Evolutionary conservation across 2,888 invertebrate species (phyloP), one percentile per base, ranked within the genome.

Genomic region (Eilema sororculum): DNA sequence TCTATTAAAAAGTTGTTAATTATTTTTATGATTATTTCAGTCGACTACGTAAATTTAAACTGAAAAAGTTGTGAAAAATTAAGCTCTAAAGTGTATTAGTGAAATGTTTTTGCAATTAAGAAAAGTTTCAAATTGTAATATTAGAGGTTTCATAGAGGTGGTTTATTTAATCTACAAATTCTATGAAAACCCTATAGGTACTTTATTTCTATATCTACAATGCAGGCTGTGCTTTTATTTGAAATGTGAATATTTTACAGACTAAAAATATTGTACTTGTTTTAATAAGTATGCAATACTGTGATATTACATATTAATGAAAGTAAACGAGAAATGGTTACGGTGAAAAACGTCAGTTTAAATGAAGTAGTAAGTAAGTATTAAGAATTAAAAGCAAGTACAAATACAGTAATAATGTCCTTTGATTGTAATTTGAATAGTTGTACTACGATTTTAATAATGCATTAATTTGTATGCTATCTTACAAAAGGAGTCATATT

Each of bases 1-100:
- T 73, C 72, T 60, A 71, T 68, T 58, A 67, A 70, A 73, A 68
- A 12, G 41, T 13, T 4, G 13, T n/a, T 13, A 28, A 30, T 25
- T 41, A 20, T 41, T 61, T 13, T 28, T 5, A 63, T 46, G 22
- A 24, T 13, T 33, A 1, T 58, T 22, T 28, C 28, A 58, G 16
- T 16, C 6, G 12, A 28, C 58, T 25, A 28, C 6, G 13, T 60
- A 30, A 63, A 20, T 20, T 24, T 25, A 24, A 63, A 37, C 16
- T 13, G 24, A 30, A 63, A 24, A 25, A 46, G 16, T 2, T 24
- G 52, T 52, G 9, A 52, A n/a, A 52, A 52, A 52, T 20, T 13
- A 52, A 52, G 52, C 52, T n/a, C 20, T 52, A 52, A 52, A 52
- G 52, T 52, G 52, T 6, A 52, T n/a, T 52, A 52, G n/a, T 52